Percentiles rank a stretch among this genome's conserved stretches.
Conservation (phyloP, 2,888 invertebrate genomes). For the Trichogramma evanescens region DNA sequence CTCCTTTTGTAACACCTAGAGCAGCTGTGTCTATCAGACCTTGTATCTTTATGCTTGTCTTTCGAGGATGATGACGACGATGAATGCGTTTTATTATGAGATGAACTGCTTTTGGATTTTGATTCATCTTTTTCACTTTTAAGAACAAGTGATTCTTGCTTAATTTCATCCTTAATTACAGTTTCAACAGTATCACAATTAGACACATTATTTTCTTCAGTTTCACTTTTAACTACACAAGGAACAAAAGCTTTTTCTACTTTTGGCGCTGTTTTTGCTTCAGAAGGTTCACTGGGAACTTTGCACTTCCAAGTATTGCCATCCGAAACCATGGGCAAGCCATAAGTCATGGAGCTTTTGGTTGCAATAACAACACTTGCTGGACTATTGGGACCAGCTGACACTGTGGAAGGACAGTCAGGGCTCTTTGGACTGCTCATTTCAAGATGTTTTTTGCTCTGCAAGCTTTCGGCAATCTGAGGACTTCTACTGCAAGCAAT, state of each 20-base stretch:
- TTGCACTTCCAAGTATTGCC: slow-evolving; percentile 9
- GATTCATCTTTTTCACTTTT: slow-evolving; percentile 18
- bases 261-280: too few relatives aligned
- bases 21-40: slow-evolving; percentile 49
- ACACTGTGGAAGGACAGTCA: slow-evolving; percentile 41
- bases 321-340: slow-evolving; percentile 14
- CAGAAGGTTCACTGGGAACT: too few relatives aligned
- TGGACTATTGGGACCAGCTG: slow-evolving; percentile 34
- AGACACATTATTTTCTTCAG: slow-evolving; percentile 4
- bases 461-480: slow-evolving; percentile 39
- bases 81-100: slow-evolving; percentile 29
- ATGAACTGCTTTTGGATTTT: slow-evolving; percentile 17
- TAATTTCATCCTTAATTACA: slow-evolving; percentile 20
- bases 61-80: slow-evolving; percentile 36
- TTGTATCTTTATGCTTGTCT: slow-evolving; percentile 38
- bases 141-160: slow-evolving; percentile 29
- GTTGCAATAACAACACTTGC: slow-evolving; percentile 25
- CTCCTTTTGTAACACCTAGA: slow-evolving; percentile 64
- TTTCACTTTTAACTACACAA: slow-evolving; percentile 9
- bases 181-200: slow-evolving; percentile 18
- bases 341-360: slow-evolving; percentile 20
- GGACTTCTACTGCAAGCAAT: slow-evolving; percentile 39
- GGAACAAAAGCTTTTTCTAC: slow-evolving; percentile 5
- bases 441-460: slow-evolving; percentile 35
- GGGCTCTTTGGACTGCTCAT: slow-evolving; percentile 42